Conservation (phyloP, 2,888 invertebrate species). For the Horisme vitalbata region DNA sequence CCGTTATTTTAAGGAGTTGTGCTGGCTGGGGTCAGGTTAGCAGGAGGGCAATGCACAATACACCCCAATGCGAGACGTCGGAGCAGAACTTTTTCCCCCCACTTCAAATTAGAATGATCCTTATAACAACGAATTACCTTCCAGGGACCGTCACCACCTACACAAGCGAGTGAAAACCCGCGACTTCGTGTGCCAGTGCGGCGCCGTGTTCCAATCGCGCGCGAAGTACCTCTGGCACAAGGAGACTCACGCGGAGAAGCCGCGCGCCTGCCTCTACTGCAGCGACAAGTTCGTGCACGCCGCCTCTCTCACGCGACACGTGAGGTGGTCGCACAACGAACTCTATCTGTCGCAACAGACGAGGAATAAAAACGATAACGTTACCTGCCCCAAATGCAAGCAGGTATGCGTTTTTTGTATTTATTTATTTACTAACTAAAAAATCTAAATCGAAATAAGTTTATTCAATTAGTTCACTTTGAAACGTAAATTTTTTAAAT, state of each 20-base stretch:
- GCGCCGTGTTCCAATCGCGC: slow-evolving; percentile 91
- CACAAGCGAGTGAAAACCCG: slow-evolving; percentile 86
- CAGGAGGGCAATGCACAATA: no score
- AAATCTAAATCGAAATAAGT: no score
- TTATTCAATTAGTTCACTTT: no score
- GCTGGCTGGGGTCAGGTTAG: no score
- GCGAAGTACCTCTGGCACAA: slow-evolving; percentile 93
- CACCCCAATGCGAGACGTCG: no score
- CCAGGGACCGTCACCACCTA: slow-evolving; percentile 87
- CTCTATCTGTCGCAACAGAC: slow-evolving; percentile 85
- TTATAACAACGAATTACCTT: background rate
- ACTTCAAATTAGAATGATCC: no score
- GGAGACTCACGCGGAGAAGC: slow-evolving; percentile 89
- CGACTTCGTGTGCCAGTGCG: slow-evolving; percentile 90
- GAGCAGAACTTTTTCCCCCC: no score
- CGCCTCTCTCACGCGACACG: slow-evolving; percentile 92
- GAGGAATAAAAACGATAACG: slow-evolving; percentile 86
- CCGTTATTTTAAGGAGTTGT: no score
- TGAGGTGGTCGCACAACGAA: slow-evolving; percentile 90
- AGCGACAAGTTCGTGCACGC: slow-evolving; percentile 93
- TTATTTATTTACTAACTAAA: no score
- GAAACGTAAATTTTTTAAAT: no score
- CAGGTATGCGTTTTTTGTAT: slow-evolving; percentile 54
- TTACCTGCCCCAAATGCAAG: slow-evolving; percentile 90
- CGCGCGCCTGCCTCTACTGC: slow-evolving; percentile 92